These are phyloP conservation scores for Chironex yamaguchii DNA, from an alignment of 30 jellyfish, hydroid and myxozoan species.

Conservation along the genomic window DNA sequence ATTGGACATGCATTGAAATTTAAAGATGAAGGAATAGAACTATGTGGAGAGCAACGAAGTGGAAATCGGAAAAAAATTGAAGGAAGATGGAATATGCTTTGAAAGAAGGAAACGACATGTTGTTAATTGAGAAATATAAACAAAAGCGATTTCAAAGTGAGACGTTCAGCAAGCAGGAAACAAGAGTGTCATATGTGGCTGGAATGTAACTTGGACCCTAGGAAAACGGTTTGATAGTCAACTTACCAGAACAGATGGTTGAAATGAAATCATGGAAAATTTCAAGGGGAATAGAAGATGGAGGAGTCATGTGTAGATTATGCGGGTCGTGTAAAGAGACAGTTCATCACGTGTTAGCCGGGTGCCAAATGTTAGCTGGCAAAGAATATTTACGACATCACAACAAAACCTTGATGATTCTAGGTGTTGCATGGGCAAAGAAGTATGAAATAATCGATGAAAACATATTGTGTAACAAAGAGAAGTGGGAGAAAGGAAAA, in stretches of 20 bases:
- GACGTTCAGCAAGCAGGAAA: no score
- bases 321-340: constrained; percentile 12
- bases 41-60: no score
- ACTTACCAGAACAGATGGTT: no score
- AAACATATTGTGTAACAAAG: constrained; percentile 17
- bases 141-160: no score
- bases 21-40: no score
- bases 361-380: constrained; percentile 23
- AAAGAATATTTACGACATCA: constrained; percentile 23
- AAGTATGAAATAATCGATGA: constrained; percentile 14
- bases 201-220: constrained; percentile 20
- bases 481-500: constrained; percentile 28
- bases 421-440: constrained; percentile 23
- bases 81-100: no score
- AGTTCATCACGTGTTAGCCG: constrained; percentile 17
- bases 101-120: no score
- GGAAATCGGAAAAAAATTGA: no score
- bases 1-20: no score
- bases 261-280: background rate
- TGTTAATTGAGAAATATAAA: no score
- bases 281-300: background rate
- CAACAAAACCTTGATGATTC: constrained; percentile 5
- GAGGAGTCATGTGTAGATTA: background rate
- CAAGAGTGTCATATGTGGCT: constrained; percentile 18
- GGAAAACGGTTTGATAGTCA: constrained; percentile 18